These are phyloP conservation scores for Phataginus tricuspis DNA, from an alignment of 2,797 vertebrate genomes.

Conservation along the genomic window DNA sequence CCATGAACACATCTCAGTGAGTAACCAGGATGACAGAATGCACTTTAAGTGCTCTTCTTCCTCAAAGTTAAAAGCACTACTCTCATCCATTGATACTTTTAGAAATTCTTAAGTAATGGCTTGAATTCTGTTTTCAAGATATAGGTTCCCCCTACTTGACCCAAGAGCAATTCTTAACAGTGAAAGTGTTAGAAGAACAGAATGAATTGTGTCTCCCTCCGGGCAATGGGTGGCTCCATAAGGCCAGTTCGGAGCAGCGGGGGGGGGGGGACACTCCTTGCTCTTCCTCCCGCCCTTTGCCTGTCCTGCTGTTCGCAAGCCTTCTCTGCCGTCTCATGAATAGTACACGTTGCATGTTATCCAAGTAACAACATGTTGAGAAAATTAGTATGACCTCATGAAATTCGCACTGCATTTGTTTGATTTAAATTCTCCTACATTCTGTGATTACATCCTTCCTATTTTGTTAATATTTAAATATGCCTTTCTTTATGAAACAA, in stretches of 20 bases:
- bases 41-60: constrained; percentile 47
- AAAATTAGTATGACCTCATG: not conserved
- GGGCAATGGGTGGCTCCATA: not conserved
- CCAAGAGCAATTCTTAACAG: not conserved
- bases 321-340: not conserved
- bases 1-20: constrained; percentile 50
- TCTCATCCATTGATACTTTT: constrained; percentile 49
- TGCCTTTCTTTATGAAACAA: not conserved
- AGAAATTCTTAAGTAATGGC: constrained; percentile 63
- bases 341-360: too few relatives aligned
- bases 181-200: not conserved
- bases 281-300: not conserved
- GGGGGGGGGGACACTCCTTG: not conserved
- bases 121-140: constrained; percentile 44
- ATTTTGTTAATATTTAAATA: not conserved
- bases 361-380: not conserved
- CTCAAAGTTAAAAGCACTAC: constrained; percentile 47
- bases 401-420: not conserved
- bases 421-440: not conserved
- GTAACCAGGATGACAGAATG: constrained; percentile 60
- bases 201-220: not conserved
- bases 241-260: not conserved
- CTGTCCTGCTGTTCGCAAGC: not conserved
- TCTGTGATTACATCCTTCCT: not conserved
- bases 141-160: not conserved